Conservation (phyloP, 2,113 vertebrate genomes). For the Albula glossodonta region DNA sequence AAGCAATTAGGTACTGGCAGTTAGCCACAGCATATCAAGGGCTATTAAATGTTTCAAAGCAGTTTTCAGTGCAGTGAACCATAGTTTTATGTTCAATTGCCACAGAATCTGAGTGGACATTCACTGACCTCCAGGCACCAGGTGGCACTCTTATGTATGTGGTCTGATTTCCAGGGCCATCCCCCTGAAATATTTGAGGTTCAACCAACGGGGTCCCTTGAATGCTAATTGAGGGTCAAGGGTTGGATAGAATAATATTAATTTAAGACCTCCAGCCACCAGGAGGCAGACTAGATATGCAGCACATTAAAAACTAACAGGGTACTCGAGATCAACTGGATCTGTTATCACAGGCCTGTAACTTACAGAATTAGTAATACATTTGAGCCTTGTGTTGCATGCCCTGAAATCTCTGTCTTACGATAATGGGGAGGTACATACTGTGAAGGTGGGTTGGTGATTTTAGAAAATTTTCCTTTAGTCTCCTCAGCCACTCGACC, state of each 20-base stretch:
- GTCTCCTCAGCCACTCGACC: neutral
- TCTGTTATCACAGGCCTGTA: neutral
- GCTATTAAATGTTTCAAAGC: neutral
- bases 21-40: neutral
- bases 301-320: neutral
- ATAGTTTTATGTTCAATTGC: neutral
- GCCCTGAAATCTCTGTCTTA: neutral
- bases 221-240: neutral
- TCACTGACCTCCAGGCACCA: no score
- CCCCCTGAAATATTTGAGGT: neutral
- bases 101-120: neutral
- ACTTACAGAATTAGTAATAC: neutral
- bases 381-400: neutral
- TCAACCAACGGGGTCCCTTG: neutral
- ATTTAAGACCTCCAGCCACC: neutral
- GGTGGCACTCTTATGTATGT: no score
- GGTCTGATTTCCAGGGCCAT: no score
- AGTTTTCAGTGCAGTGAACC: neutral
- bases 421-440: neutral
- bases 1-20: neutral
- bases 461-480: neutral
- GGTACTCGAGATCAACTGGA: neutral
- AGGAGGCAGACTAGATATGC: neutral
- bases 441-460: neutral
- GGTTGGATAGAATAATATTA: neutral